Base-by-base conservation (phyloP, 2,888 invertebrate genomes). In the Hirudinaria manillensis region DNA sequence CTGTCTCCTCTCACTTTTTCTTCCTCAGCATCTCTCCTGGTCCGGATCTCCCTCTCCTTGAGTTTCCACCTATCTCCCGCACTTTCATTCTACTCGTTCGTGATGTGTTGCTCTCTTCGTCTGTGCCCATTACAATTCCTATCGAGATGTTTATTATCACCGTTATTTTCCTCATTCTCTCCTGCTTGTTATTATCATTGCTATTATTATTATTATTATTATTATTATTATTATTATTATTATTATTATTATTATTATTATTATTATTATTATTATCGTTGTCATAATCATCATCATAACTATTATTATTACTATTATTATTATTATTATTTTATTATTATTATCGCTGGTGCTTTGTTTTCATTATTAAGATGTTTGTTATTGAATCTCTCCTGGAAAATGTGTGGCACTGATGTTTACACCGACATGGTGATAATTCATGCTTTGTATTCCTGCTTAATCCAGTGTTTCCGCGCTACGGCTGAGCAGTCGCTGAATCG, bases 211-310 rank as follows among this genome's bases (percentile, higher is more conserved):
- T 3, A 3, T 36, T 68, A 29, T 36, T 68, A 29, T 36, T 68
- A 29, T 36, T 67, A 67, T 34, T 67, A 67, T 27, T 65, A 65
- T 27, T 65, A 65, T 27, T 65, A 65, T 27, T 65, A 65, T 27
- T 65, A 65, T 27, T 67, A 67, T 34, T 67, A 67, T 34, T 67
- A 67, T 34, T 67, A 67, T 34, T 67, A 67, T 34, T 67, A 67
- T 34, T 67, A 67, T 27, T 67, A 67, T 67, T 67, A 67, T 34
- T 68, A 68, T 2, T 68, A 68, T 36, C 29, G 29, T 36, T 29
- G 29, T 36, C 29, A 68, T 36, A 29, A 68, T 36, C 29, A 68
- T 36, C 29, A 68, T 36, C 29, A 68, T 36, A 29, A 68, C 21
- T 68, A 68, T 36, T 68, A 68, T 36, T 68, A 68, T 36, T 68